A percentile compares a stretch with the other conserved stretches of the same genome.
phyloP scores from a whole-genome alignment of 1,140 invertebrate species.

The Asobara japonica region DNA sequence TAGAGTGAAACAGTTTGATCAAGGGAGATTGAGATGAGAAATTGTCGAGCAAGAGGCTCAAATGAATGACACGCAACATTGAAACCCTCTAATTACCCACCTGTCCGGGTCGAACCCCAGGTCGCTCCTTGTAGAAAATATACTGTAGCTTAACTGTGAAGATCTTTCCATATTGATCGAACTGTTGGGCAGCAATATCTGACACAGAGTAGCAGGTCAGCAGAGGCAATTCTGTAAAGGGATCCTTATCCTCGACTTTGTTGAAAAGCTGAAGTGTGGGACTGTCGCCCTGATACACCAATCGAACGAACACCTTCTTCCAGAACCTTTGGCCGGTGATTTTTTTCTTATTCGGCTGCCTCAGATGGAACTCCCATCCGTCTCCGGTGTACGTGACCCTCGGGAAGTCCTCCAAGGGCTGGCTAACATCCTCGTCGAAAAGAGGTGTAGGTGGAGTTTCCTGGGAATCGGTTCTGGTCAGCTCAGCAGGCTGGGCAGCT shows the following conservation, averaged over 20 bases:
- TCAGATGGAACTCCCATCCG: constrained; percentile 97
- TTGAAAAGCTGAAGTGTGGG: constrained; percentile 89
- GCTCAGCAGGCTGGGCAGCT: constrained; percentile 44
- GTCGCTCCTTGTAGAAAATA: constrained; percentile 97
- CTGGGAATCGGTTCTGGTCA: constrained; percentile 62
- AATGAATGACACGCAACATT: too few relatives aligned
- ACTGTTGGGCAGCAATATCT: constrained; percentile 94
- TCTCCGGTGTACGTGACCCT: constrained; percentile 80
- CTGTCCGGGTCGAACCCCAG: constrained; percentile 95
- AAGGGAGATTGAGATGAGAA: too few relatives aligned
- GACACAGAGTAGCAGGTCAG: constrained; percentile 94
- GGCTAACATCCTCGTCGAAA: constrained; percentile 93
- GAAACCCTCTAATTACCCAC: too few relatives aligned
- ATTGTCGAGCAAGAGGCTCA: too few relatives aligned
- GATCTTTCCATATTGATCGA: constrained; percentile 98
- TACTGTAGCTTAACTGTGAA: constrained; percentile 99
- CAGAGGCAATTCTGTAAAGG: constrained; percentile 92
- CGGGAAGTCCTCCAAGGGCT: constrained; percentile 93
- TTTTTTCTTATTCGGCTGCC: constrained; percentile 98
- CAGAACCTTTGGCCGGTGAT: constrained; percentile 97
- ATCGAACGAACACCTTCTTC: constrained; percentile 94
- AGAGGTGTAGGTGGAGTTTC: constrained; percentile 90
- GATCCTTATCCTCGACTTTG: constrained; percentile 85
- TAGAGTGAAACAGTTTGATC: too few relatives aligned
- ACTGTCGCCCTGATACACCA: constrained; percentile 82